Base-by-base conservation (phyloP, 2,888 invertebrate genomes). In the Polyommatus icarus region DNA sequence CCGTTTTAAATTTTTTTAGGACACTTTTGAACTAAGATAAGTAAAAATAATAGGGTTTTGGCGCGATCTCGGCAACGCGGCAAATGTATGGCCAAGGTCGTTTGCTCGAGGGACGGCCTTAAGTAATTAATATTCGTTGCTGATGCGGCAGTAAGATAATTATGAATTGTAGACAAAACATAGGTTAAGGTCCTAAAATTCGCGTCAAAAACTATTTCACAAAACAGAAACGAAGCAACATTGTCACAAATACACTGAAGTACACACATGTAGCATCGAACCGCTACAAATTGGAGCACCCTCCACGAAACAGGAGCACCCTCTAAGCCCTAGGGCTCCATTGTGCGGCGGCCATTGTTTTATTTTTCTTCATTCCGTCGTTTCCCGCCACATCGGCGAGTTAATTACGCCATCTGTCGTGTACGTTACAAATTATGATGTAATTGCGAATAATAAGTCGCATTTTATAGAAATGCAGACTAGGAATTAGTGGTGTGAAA, bases 371-470 rank as follows among this genome's bases (percentile, higher is more conserved):
- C 80, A 81, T 79, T 77, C 72, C 79, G 78, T 80, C 79, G 80
- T 81, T 81, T 79, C 80, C 79, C 78, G 81, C 79, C 77, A 40
- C 79, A 77, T 79, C 79, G 77, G 36, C 79, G 81, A 82, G 83
- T 85, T 87, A 87, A 87, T 88, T 86, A 87, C 83, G 83, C 85
- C 87, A 87, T 86, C 87, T 88, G 87, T 83, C 84, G 82, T 72
- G 73, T 78, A 75, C 75, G 75, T 75, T 75, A 50, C 24, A 29
- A 75, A 75, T 75, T 75, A 75, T 50, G 24, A 75, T 15, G 75
- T 78, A 71, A 73, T 78, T 79, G 71, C 61, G 50, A 77, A 76
- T 67, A 71, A 61, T 76, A 40, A 50, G 54, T 75, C 76, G 36
- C 72, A 71, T 77, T 71, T 77, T 72, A 29, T n/a, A 46, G n/a